These are phyloP conservation scores for Andrena dorsata DNA, from an alignment of 2,888 invertebrate species.

Conservation along the genomic window DNA sequence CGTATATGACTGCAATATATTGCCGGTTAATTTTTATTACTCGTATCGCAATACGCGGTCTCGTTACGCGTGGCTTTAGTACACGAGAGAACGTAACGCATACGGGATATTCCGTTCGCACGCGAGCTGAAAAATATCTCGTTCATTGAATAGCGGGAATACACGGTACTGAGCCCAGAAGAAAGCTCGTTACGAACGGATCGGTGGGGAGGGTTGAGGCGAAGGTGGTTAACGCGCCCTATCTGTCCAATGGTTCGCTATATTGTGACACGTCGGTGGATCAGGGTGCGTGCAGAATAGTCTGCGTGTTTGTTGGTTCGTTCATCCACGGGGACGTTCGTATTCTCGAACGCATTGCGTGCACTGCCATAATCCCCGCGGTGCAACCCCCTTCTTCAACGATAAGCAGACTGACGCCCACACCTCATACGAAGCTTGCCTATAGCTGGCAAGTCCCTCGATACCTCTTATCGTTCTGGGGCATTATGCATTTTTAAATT, in stretches of 20 bases:
- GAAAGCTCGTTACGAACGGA: slow-evolving; percentile 43
- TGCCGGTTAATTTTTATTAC: slow-evolving; percentile 45
- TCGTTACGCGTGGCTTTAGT: slow-evolving; percentile 22
- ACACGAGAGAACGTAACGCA: slow-evolving; percentile 4
- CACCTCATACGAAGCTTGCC: slow-evolving; percentile 58
- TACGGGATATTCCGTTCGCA: slow-evolving; percentile 23
- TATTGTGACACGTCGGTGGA: slow-evolving; percentile 76
- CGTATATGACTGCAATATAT: background rate
- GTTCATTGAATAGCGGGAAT: slow-evolving; percentile 13
- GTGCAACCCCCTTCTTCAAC: slow-evolving; percentile 53
- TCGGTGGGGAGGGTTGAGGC: slow-evolving; percentile 28
- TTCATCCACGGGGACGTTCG: slow-evolving; percentile 67
- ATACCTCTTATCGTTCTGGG: slow-evolving; percentile 62
- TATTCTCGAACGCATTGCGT: slow-evolving; percentile 77
- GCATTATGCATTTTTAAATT: slow-evolving; percentile 56
- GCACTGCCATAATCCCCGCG: slow-evolving; percentile 66
- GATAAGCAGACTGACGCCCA: slow-evolving; percentile 70
- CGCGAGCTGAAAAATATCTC: slow-evolving; percentile 34
- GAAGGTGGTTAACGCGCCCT: slow-evolving; percentile 22
- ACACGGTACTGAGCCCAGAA: slow-evolving; percentile 8
- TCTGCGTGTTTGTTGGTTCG: slow-evolving; percentile 70
- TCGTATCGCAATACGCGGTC: slow-evolving; percentile 3
- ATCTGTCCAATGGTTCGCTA: slow-evolving; percentile 57
- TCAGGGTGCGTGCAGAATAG: slow-evolving; percentile 73
- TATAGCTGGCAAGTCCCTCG: slow-evolving; percentile 54